phyloP scores from a whole-genome alignment of 2,797 vertebrate species.

The Cryptoblepharus egeriae region DNA sequence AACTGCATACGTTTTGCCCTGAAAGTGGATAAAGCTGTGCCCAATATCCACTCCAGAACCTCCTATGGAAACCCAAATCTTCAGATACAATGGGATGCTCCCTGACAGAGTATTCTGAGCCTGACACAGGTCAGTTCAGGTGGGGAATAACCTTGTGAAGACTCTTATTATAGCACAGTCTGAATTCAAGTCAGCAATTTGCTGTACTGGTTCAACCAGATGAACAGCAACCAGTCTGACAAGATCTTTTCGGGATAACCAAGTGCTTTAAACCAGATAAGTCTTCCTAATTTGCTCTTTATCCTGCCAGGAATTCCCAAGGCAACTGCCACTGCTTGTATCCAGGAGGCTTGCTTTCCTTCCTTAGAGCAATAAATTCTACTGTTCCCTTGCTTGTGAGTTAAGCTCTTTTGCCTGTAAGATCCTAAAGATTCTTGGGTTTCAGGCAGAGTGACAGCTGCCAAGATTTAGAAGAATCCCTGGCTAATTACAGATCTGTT shows the following conservation, averaged over 20 bases:
- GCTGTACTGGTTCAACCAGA: constrained; percentile 32
- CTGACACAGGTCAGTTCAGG: accelerated
- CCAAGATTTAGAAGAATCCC: constrained; percentile 42
- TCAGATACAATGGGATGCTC: too few relatives aligned
- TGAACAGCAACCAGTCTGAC: constrained; percentile 37
- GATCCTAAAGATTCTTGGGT: constrained; percentile 25
- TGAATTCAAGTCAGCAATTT: not conserved
- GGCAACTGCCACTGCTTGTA: constrained; percentile 31
- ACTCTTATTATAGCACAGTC: not conserved
- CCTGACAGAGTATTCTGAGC: too few relatives aligned
- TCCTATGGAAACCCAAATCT: too few relatives aligned
- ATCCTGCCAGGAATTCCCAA: constrained; percentile 47
- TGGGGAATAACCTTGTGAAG: not conserved
- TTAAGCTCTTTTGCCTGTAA: constrained; percentile 14
- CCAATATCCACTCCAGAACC: too few relatives aligned
- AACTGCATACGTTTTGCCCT: too few relatives aligned
- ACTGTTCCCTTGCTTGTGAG: not conserved
- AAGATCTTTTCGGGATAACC: constrained; percentile 25
- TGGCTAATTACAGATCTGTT: constrained; percentile 48
- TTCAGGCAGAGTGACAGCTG: constrained; percentile 52
- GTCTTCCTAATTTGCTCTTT: constrained; percentile 44
- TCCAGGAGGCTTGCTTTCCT: constrained; percentile 21
- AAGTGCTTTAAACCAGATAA: constrained; percentile 23
- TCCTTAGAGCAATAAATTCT: constrained; percentile 36
- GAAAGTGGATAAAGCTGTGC: too few relatives aligned